A percentile compares a stretch with the other conserved stretches of the same genome.
These are phyloP conservation scores for Diorhabda carinulata DNA, from an alignment of 1,140 invertebrate species.

Conservation along the genomic window DNA sequence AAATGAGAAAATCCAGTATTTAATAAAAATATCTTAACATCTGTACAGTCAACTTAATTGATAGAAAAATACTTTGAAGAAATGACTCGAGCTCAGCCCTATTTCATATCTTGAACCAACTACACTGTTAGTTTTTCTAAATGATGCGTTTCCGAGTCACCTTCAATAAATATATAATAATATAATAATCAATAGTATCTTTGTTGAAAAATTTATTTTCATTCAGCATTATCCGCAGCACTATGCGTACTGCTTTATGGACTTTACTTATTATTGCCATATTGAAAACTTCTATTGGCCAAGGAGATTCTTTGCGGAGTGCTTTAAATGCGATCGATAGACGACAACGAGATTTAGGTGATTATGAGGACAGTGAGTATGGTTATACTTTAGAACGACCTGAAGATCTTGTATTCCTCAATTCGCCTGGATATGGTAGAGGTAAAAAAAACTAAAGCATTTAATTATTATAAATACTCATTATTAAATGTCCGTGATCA, in stretches of 20 bases:
- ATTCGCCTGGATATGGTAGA: slow-evolving; percentile 21
- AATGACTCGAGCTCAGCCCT: too few relatives aligned
- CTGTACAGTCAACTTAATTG: too few relatives aligned
- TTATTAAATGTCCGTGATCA: too few relatives aligned
- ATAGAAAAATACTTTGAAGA: too few relatives aligned
- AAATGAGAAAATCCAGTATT: too few relatives aligned
- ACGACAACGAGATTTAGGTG: slow-evolving; percentile 45
- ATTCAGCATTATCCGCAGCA: not conserved
- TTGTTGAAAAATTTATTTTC: not conserved
- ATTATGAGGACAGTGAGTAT: slow-evolving; percentile 34
- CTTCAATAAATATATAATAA: too few relatives aligned
- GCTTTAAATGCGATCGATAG: slow-evolving; percentile 50
- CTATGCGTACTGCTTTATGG: slow-evolving; percentile 12
- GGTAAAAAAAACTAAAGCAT: slow-evolving; percentile 15
- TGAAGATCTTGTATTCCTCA: slow-evolving; percentile 33
- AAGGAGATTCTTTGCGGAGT: slow-evolving; percentile 47
- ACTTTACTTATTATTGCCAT: slow-evolving; percentile 1
- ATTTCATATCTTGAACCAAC: too few relatives aligned
- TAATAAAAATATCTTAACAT: too few relatives aligned
- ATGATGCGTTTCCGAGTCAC: too few relatives aligned
- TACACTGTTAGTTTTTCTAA: too few relatives aligned
- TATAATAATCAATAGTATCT: too few relatives aligned
- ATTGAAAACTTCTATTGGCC: slow-evolving; percentile 5
- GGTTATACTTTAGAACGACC: slow-evolving; percentile 28
- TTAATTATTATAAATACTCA: not conserved